Evolutionary conservation across 2,888 invertebrate species (phyloP).

Genomic region (Octonoba sinensis): DNA sequence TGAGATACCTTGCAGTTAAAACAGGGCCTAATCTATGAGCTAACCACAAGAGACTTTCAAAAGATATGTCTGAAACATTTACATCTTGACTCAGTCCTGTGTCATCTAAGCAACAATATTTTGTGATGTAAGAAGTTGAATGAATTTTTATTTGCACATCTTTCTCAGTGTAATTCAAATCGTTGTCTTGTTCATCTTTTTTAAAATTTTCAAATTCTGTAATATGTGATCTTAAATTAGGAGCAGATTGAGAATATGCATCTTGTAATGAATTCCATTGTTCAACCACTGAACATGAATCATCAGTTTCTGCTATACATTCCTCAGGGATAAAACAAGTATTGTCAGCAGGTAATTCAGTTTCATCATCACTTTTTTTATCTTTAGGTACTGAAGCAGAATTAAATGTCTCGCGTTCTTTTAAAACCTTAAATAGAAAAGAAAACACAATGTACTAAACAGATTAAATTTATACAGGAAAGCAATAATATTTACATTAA

Average conservation of each 20-base stretch:
- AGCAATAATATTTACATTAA: background rate
- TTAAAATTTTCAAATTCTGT: slow-evolving; percentile 20
- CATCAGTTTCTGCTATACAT: background rate
- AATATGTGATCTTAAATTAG: slow-evolving; percentile 42
- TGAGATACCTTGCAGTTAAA: slow-evolving; percentile 89
- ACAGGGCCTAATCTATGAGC: slow-evolving; percentile 94
- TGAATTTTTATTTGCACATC: background rate
- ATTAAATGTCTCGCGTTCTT: slow-evolving; percentile 43
- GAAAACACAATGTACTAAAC: background rate
- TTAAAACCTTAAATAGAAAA: slow-evolving; percentile 20
- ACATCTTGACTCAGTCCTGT: slow-evolving; percentile 44
- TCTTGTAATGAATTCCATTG: slow-evolving; percentile 28
- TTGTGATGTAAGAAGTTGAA: background rate
- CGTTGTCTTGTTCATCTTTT: background rate
- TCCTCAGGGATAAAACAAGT: slow-evolving; percentile 16
- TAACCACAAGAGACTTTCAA: slow-evolving; percentile 90
- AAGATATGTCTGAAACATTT: slow-evolving; percentile 81
- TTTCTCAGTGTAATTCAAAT: background rate
- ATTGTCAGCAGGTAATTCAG: slow-evolving; percentile 18
- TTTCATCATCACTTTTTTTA: slow-evolving; percentile 31
- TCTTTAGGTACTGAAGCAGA: slow-evolving; percentile 13
- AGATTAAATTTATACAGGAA: background rate
- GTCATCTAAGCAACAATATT: too few relatives aligned
- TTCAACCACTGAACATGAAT: background rate
- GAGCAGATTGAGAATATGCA: slow-evolving; percentile 53